Conservation (phyloP, 2,797 vertebrate species). For the Halcyon chelicuti region DNA sequence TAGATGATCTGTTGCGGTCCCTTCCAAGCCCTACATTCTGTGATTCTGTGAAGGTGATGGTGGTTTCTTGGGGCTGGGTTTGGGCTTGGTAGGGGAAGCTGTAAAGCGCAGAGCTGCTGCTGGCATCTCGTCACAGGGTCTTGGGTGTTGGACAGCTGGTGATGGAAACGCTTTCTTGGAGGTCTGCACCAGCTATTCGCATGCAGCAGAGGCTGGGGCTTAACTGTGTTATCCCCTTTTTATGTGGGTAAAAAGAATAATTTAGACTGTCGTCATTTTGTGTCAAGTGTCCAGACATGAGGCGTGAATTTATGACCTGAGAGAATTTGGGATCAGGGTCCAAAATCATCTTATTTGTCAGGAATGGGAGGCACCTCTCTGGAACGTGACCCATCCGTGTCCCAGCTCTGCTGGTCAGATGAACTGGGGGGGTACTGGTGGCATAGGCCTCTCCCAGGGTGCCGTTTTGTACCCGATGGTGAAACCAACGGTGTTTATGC, state of each 20-base stretch:
- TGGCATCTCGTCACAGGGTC: background rate
- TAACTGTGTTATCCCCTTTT: background rate
- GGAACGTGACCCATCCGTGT: background rate
- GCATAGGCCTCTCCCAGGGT: background rate
- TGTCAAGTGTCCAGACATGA: background rate
- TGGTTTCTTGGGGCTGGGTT: background rate
- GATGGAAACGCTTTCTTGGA: background rate
- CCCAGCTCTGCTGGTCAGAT: background rate
- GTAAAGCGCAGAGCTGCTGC: constrained; percentile 12
- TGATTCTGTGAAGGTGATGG: background rate
- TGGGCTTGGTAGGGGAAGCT: background rate
- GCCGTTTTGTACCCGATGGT: background rate
- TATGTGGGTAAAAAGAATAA: background rate
- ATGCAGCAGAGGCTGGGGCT: background rate
- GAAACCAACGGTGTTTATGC: background rate
- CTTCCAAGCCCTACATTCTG: too few species aligned
- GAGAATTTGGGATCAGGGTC: background rate
- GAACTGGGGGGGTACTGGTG: background rate
- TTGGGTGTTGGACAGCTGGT: background rate
- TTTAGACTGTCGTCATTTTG: background rate
- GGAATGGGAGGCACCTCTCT: background rate
- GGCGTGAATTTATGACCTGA: background rate
- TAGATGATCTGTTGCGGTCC: too few species aligned
- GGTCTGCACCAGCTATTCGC: background rate
- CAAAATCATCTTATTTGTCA: background rate